Conservation (phyloP, 2,888 invertebrate genomes). For the Zygothrica quintamaculata region DNA sequence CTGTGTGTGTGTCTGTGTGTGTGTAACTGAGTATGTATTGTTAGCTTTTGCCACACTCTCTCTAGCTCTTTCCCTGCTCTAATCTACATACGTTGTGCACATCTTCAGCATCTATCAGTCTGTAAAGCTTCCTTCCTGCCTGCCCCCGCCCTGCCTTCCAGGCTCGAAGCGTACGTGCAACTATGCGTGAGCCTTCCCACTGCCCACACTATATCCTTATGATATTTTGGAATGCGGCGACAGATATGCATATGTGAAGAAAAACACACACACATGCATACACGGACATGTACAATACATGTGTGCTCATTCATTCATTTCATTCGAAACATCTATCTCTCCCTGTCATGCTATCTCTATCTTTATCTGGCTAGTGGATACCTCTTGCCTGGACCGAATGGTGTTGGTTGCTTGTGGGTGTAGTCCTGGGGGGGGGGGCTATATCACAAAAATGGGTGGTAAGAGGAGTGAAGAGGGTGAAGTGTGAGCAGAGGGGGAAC, state of each 20-base stretch:
- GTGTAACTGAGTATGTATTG: constrained; percentile 15
- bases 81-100: constrained; percentile 33
- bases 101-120: constrained; percentile 78
- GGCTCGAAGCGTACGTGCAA: constrained; percentile 62
- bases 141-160: constrained; percentile 68
- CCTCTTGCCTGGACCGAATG: too few species aligned
- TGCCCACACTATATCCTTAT: constrained; percentile 31
- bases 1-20: constrained; percentile 14
- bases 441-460: background rate
- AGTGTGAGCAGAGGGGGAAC: constrained; percentile 39
- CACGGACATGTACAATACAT: constrained; percentile 31
- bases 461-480: background rate
- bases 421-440: constrained; percentile 21
- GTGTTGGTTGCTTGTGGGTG: constrained; percentile 33
- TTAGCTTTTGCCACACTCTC: background rate
- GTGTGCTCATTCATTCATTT: constrained; percentile 74
- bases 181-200: constrained; percentile 56
- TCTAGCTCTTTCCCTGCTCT: background rate
- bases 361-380: background rate
- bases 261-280: constrained; percentile 17
- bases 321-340: constrained; percentile 55
- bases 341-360: constrained; percentile 27
- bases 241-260: constrained; percentile 74
- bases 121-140: constrained; percentile 77
- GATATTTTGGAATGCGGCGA: constrained; percentile 76